Conservation (phyloP, 2,797 vertebrate species). For the Cynodonichthys magdalenae region DNA sequence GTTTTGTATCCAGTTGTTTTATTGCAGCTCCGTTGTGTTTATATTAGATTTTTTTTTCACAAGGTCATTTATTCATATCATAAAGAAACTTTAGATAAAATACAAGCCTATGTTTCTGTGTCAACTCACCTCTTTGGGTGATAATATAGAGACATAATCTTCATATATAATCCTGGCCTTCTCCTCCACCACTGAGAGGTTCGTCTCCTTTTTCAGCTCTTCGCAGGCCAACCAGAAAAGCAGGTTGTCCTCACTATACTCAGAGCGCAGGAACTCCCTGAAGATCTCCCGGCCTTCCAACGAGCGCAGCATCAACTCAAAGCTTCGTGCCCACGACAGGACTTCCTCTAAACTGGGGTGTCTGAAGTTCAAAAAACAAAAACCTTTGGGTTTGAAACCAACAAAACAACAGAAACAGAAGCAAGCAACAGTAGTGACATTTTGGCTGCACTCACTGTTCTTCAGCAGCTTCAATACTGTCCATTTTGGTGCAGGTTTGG, state of each 20-base stretch:
- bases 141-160: slow-evolving; percentile 98
- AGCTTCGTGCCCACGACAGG: slow-evolving; percentile 96
- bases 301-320: slow-evolving; percentile 97
- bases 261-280: slow-evolving; percentile 94
- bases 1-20: no score
- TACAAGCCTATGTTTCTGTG: not conserved
- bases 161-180: slow-evolving; percentile 96
- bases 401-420: not conserved
- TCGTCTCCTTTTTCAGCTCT: slow-evolving; percentile 93
- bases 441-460: slow-evolving; percentile 86
- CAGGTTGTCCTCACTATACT: slow-evolving; percentile 98
- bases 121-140: slow-evolving; percentile 90
- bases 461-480: slow-evolving; percentile 92
- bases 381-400: not conserved
- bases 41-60: no score
- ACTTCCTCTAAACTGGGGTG: slow-evolving; percentile 90
- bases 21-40: no score
- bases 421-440: not conserved
- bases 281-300: slow-evolving; percentile 93
- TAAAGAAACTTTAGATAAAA: not conserved
- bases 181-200: slow-evolving; percentile 88
- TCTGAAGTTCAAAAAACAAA: slow-evolving; percentile 49
- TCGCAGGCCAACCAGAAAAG: slow-evolving; percentile 99
- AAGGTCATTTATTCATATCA: no score
- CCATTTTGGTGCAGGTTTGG: slow-evolving; percentile 92